Percentiles rank a stretch among this genome's conserved stretches.
phyloP scores from a whole-genome alignment of 2,797 vertebrate genomes.

The Sphenopsis melanotis region DNA sequence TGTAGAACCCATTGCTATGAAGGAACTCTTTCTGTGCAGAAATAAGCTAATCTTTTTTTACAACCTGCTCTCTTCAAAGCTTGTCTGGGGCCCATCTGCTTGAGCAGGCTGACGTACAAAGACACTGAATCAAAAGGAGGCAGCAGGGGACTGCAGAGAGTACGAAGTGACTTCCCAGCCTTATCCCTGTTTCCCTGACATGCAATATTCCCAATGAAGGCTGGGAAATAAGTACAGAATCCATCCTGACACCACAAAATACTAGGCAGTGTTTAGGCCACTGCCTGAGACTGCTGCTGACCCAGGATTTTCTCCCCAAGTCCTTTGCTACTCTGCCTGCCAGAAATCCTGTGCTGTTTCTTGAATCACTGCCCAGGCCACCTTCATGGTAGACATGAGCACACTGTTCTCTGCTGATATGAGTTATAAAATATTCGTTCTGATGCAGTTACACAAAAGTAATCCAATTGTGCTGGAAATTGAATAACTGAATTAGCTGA shows the following conservation, averaged over 20 bases:
- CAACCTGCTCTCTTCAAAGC: background rate
- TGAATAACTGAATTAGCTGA: conserved; percentile 22
- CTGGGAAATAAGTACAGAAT: background rate
- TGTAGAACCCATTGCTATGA: background rate
- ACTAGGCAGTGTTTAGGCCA: background rate
- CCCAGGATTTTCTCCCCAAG: background rate
- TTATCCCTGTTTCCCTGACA: background rate
- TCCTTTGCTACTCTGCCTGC: background rate
- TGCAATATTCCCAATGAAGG: background rate
- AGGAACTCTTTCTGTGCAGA: background rate
- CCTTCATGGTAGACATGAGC: background rate
- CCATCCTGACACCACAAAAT: background rate
- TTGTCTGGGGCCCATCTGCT: background rate
- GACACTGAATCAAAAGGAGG: background rate
- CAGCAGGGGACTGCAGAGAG: background rate
- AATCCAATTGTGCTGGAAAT: conserved; percentile 36
- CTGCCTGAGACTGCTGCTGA: background rate
- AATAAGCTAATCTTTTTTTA: background rate
- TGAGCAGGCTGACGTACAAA: background rate
- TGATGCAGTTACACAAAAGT: background rate
- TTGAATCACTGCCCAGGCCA: background rate
- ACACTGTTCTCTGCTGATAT: background rate
- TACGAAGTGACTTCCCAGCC: background rate
- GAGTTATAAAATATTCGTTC: background rate
- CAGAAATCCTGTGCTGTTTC: background rate